Conservation (phyloP, 2,888 invertebrate genomes). For the Fabriciana adippe region DNA sequence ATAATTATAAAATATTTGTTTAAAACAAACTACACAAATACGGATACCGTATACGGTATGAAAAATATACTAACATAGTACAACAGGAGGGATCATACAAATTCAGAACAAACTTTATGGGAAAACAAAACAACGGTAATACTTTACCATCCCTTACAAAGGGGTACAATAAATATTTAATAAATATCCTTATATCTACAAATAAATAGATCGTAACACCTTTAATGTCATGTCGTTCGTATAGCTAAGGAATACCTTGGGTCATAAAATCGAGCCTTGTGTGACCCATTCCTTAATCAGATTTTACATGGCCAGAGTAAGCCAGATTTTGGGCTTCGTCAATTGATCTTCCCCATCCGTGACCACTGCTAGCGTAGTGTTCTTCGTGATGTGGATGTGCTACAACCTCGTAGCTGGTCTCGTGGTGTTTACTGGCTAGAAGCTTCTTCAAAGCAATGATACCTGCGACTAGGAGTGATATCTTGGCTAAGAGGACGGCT, state of each 20-base stretch:
- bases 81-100: constrained; percentile 69
- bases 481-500: constrained; percentile 91
- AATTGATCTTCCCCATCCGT: constrained; percentile 86
- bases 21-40: constrained; percentile 73
- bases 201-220: constrained; percentile 63
- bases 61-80: constrained; percentile 74
- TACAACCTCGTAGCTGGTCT: constrained; percentile 89
- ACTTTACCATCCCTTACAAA: constrained; percentile 63
- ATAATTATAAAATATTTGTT: constrained; percentile 49
- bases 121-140: constrained; percentile 67
- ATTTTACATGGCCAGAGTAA: constrained; percentile 80
- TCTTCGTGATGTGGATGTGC: constrained; percentile 84
- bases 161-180: constrained; percentile 68
- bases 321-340: constrained; percentile 82
- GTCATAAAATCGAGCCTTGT: constrained; percentile 51
- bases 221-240: constrained; percentile 43
- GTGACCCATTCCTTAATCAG: constrained; percentile 53
- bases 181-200: constrained; percentile 69
- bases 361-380: constrained; percentile 73
- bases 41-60: constrained; percentile 76
- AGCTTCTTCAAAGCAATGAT: constrained; percentile 87
- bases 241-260: constrained; percentile 47
- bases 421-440: constrained; percentile 85
- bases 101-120: constrained; percentile 67
- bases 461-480: constrained; percentile 89